phyloP scores from a whole-genome alignment of 2,888 invertebrate genomes.

The Oligia latruncula region DNA sequence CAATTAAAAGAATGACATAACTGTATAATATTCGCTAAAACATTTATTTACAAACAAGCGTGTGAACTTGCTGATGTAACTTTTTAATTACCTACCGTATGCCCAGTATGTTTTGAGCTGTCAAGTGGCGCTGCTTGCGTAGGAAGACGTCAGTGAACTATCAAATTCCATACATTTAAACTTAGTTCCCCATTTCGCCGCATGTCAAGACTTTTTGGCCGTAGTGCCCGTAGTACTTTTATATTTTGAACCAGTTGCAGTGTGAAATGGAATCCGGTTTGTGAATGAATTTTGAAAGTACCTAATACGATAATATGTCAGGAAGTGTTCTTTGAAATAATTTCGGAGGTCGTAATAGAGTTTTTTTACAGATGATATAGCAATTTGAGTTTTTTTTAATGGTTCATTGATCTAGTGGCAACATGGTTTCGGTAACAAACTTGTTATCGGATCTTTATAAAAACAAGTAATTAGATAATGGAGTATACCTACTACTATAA shows the following conservation, averaged over 20 bases:
- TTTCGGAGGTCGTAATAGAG: constrained; percentile 32
- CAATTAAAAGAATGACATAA: constrained; percentile 54
- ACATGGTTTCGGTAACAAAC: not conserved
- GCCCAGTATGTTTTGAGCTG: not conserved
- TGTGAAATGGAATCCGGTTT: constrained; percentile 39
- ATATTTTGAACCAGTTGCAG: constrained; percentile 6
- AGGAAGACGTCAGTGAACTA: not conserved
- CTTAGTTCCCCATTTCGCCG: constrained; percentile 13
- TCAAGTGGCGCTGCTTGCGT: constrained; percentile 32
- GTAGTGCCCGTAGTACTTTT: not conserved
- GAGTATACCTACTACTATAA: no score
- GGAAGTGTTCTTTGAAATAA: constrained; percentile 36
- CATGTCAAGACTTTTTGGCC: constrained; percentile 5
- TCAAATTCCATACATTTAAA: constrained; percentile 21
- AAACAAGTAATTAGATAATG: not conserved
- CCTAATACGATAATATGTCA: constrained; percentile 28
- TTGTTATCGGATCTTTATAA: not conserved
- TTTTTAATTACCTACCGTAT: constrained; percentile 45
- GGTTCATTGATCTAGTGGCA: constrained; percentile 6
- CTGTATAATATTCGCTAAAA: constrained; percentile 46
- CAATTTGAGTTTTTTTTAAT: constrained; percentile 3
- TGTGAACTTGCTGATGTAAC: constrained; percentile 55
- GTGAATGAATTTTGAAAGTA: constrained; percentile 57
- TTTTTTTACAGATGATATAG: constrained; percentile 19
- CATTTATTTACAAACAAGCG: constrained; percentile 48